Evolutionary conservation across 2,888 invertebrate genomes (phyloP), one percentile per base, ranked within the genome.

Genomic region (Acronicta psi): DNA sequence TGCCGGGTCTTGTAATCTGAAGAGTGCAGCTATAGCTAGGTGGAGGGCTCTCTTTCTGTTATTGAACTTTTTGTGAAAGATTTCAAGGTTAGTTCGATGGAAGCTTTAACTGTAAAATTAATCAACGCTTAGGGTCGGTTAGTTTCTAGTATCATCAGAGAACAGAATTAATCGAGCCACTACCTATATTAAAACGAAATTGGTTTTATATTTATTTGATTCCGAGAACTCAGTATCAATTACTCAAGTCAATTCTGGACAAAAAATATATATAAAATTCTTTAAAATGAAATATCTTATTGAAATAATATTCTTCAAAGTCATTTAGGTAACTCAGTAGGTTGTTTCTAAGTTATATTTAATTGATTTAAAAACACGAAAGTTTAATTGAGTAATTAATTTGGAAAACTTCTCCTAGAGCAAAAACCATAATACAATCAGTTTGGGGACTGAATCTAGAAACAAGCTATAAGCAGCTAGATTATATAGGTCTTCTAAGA

Each of bases 21-120:
- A 41, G 71, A 55, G 64, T 64, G 45, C 69, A 42, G 47, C 9
- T 47, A 14, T 23, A 69, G 18, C 49, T 47, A 31, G 1, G 25
- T 47, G 2, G 9, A 45, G 11, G 25, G 59, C 41, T 57, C 66
- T 66, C 71, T 65, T 47, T 66, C 71, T 51, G 36, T 37, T 43
- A 17, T 17, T 41, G 10, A 29, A 31, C 38, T 70, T 66, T 65
- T 65, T 70, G 70, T 51, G 40, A 51, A 47, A 47, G 7, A 14
- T 34, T 51, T 65, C 71, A 66, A 70, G 71, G 66, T 43, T 70
- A 47, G 36, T 10, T 41, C 13, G 23, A 31, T 34, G 25, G 50
- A 5, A 25, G 20, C 62, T 63, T 25, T 37, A 69, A 25, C 14
- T 31, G 31, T 49, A 44, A 45, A 17, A 29, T 40, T 52, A 13